Percentiles rank a stretch among this genome's conserved stretches.
Evolutionary conservation across 2,797 vertebrate species (phyloP).

Genomic region (Xenopus petersii): DNA sequence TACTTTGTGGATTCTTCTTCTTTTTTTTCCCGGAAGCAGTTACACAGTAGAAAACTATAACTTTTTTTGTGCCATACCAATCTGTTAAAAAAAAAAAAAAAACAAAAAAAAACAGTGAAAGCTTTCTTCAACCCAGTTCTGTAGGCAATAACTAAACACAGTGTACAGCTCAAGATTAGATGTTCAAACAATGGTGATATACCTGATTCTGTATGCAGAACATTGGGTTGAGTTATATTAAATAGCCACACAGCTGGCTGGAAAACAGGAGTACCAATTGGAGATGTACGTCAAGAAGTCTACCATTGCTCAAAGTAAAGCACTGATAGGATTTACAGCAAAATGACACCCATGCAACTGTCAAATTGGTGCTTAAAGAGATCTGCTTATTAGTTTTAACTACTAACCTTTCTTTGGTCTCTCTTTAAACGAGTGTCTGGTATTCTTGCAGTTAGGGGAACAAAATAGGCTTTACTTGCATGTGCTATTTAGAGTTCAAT

Average conservation of each 20-base stretch:
- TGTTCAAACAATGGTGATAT: slow-evolving; percentile 89
- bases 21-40: slow-evolving; percentile 65
- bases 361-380: slow-evolving; percentile 53
- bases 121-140: slow-evolving; percentile 69
- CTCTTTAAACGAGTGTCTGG: slow-evolving; percentile 45
- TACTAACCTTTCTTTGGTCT: slow-evolving; percentile 18
- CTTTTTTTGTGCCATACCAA: slow-evolving; percentile 84
- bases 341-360: slow-evolving; percentile 27
- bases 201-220: slow-evolving; percentile 54
- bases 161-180: slow-evolving; percentile 69
- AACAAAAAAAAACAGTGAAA: slow-evolving; percentile 58
- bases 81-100: slow-evolving; percentile 59
- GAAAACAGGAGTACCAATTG: slow-evolving; percentile 35
- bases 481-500: slow-evolving; percentile 51
- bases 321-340: slow-evolving; percentile 36
- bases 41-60: slow-evolving; percentile 65
- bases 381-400: background rate
- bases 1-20: slow-evolving; percentile 54
- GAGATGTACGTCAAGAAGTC: slow-evolving; percentile 24
- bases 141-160: slow-evolving; percentile 71
- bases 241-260: slow-evolving; percentile 20
- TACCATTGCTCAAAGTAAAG: slow-evolving; percentile 41
- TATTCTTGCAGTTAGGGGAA: slow-evolving; percentile 56
- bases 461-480: slow-evolving; percentile 46
- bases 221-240: slow-evolving; percentile 45